Conservation (phyloP, 2,888 invertebrate genomes). For the Plagodis dolabraria region DNA sequence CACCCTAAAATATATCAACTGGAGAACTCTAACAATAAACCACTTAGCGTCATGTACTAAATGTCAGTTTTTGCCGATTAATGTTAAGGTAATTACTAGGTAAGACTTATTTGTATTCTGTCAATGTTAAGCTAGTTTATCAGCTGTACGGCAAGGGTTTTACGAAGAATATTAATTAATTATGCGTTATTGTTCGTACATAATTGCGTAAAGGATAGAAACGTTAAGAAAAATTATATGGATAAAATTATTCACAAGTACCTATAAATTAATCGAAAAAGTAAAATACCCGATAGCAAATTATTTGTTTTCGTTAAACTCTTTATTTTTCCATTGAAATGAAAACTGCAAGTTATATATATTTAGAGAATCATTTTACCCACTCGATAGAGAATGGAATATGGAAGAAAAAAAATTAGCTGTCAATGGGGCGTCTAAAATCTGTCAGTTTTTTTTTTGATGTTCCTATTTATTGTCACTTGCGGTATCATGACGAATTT, state of each 20-base stretch:
- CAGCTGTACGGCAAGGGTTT: slow-evolving; percentile 9
- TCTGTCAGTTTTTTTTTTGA: too few relatives aligned
- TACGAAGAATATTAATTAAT: slow-evolving; percentile 13
- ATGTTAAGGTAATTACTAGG: slow-evolving; percentile 10
- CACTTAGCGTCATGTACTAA: slow-evolving; percentile 21
- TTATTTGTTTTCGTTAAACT: too few relatives aligned
- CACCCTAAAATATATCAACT: slow-evolving; percentile 19
- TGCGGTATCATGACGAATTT: too few relatives aligned
- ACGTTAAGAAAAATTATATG: not conserved
- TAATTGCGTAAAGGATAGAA: not conserved
- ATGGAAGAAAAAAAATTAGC: too few relatives aligned
- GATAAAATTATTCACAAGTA: not conserved
- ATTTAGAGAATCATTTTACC: too few relatives aligned
- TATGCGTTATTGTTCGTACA: slow-evolving; percentile 5
- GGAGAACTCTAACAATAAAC: slow-evolving; percentile 14
- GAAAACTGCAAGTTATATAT: too few relatives aligned
- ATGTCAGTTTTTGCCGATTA: slow-evolving; percentile 18
- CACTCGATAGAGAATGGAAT: too few relatives aligned
- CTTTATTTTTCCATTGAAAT: too few relatives aligned
- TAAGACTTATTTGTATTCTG: slow-evolving; percentile 25
- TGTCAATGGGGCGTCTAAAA: too few relatives aligned
- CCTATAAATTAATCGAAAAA: too few relatives aligned
- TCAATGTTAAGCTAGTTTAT: slow-evolving; percentile 13
- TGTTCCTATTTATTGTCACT: too few relatives aligned
- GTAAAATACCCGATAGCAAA: too few relatives aligned